These are phyloP conservation scores for Rotaria macrura DNA, from an alignment of 2,888 invertebrate species.

Conservation along the genomic window DNA sequence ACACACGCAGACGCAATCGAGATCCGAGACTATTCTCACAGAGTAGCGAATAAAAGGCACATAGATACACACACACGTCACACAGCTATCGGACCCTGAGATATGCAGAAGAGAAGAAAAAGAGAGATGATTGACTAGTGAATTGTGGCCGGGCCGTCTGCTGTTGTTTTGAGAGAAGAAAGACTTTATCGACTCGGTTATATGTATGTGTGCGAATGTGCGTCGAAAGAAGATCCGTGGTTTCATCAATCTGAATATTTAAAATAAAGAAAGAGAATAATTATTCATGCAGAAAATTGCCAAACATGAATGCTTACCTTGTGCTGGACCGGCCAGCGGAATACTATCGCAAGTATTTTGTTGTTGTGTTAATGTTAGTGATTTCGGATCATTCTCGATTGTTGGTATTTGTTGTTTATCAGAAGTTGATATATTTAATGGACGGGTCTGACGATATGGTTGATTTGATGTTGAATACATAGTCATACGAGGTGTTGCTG, in stretches of 20 bases:
- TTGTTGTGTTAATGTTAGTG: background rate
- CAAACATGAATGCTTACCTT: too few species aligned
- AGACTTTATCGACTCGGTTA: background rate
- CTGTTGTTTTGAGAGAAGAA: background rate
- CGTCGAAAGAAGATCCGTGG: background rate
- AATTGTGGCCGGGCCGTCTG: constrained; percentile 3
- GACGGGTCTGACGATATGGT: background rate
- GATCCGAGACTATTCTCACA: constrained; percentile 12
- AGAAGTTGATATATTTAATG: background rate
- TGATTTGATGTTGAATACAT: constrained; percentile 1
- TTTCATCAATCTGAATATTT: background rate
- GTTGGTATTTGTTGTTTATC: background rate
- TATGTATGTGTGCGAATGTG: background rate
- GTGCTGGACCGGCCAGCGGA: background rate
- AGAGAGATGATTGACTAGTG: background rate
- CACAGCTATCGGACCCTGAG: constrained; percentile 4
- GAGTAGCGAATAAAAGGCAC: background rate
- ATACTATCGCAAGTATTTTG: background rate
- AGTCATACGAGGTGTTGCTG: background rate
- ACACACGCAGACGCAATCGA: background rate
- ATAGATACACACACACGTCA: background rate
- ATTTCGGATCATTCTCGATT: constrained; percentile 10
- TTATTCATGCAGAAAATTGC: too few species aligned
- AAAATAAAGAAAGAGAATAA: background rate
- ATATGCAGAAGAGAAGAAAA: background rate